phyloP scores from a whole-genome alignment of 1,140 invertebrate genomes.

The Formica exsecta region DNA sequence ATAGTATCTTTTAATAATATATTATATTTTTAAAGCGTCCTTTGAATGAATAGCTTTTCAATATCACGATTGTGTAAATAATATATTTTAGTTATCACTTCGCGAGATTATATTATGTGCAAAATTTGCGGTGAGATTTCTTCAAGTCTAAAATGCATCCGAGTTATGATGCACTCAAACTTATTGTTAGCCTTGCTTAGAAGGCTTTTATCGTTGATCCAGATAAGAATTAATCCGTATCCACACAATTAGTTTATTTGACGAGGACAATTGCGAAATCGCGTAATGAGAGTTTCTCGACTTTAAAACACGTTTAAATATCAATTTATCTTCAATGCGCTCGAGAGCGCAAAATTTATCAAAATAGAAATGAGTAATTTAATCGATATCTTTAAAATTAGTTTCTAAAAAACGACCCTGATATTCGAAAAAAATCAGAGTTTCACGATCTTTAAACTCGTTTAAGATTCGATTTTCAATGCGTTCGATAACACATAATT shows the following conservation, averaged over 20 bases:
- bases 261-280: not conserved
- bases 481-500: not conserved
- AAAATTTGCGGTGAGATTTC: not conserved
- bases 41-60: not conserved
- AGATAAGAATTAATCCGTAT: conserved; percentile 29
- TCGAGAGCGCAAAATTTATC: not conserved
- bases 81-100: not conserved
- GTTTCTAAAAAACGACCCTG: not conserved
- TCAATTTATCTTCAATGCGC: not conserved
- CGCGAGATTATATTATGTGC: not conserved
- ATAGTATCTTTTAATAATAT: conserved; percentile 11
- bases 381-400: not conserved
- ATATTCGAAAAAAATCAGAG: conserved; percentile 7
- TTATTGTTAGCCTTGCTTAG: not conserved
- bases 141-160: not conserved
- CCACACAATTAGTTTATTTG: conserved; percentile 3
- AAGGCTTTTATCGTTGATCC: conserved; percentile 15
- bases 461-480: not conserved
- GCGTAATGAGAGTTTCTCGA: not conserved
- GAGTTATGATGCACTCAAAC: not conserved
- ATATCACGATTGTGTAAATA: not conserved
- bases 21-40: not conserved
- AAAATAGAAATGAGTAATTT: not conserved
- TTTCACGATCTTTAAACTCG: not conserved
- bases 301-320: not conserved